Base-by-base conservation (phyloP, 2,888 invertebrate genomes). In the Beris chalybata region DNA sequence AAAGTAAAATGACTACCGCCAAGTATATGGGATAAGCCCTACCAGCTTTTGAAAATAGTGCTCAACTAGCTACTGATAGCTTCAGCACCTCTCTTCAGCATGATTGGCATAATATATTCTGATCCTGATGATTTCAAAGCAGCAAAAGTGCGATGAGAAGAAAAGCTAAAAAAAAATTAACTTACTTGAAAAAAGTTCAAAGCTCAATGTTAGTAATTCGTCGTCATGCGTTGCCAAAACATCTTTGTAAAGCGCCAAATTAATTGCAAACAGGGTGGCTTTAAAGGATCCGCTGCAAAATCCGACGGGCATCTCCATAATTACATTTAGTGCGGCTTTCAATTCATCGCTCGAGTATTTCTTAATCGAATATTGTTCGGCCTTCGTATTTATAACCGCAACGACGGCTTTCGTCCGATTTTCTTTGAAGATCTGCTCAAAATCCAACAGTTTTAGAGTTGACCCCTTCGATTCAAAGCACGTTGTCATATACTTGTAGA, bases 231-330 rank as follows among this genome's bases (percentile, higher is more conserved):
- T 68, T 12, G 74, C 70, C 64, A 70, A 66, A 13, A 79, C 69
- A 68, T 80, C 79, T 32, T 73, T 71, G 54, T 75, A 75, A 0
- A 79, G 68, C 0, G 74, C 74, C 4, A 80, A 69, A 47, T 77
- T 71, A 4, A 77, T 69, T 56, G 75, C 69, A 71, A 77, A 76
- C 5, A 79, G 68, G 0, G 75, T 66, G 3, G 65, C 69, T 68
- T 80, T 80, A 12, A 71, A 70, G 4, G 71, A 67, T 9, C 68
- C 65, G 5, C 74, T 68, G 38, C 77, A 71, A 61, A 74, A 74
- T 0, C 74, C 71, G 5, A 79, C 59, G 0, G 80, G 78, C 15
- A 79, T 54, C 11, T 70, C 69, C 5, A 69, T 68, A 58, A 79
- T 69, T 7, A 74, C 47, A 5, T 71, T 66, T 3, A 79, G 64